These are phyloP conservation scores for Dasysyrphus albostriatus DNA, from an alignment of 2,888 invertebrate genomes.

Conservation along the genomic window DNA sequence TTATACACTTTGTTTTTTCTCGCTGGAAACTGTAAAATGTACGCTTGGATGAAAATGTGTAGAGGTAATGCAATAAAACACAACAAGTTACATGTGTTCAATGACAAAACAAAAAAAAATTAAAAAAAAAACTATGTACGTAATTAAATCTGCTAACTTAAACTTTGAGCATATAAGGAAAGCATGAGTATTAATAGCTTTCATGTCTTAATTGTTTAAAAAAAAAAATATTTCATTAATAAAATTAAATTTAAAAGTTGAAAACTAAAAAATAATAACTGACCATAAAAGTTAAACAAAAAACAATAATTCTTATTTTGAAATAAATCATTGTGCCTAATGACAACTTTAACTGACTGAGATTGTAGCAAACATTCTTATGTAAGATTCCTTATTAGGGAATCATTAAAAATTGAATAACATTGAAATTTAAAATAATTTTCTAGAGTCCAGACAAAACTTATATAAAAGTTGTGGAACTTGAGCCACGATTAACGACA, in stretches of 20 bases:
- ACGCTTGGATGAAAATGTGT: constrained; percentile 44
- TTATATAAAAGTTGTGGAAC: constrained; percentile 92
- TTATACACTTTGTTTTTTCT: not conserved
- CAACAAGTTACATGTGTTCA: constrained; percentile 1
- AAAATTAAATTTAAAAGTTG: not conserved
- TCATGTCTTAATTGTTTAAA: not conserved
- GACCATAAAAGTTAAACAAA: not conserved
- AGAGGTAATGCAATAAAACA: not conserved
- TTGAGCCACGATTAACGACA: constrained; percentile 92
- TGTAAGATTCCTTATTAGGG: constrained; percentile 37
- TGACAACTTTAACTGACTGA: constrained; percentile 12
- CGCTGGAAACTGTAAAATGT: not conserved
- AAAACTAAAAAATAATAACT: not conserved
- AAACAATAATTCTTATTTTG: not conserved
- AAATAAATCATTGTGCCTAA: too few species aligned
- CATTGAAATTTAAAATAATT: constrained; percentile 69
- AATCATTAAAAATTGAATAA: constrained; percentile 32
- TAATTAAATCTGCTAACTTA: not conserved
- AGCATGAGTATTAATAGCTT: not conserved
- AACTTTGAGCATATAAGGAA: not conserved
- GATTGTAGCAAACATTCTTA: constrained; percentile 65
- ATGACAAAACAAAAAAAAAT: not conserved
- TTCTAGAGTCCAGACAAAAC: constrained; percentile 92
- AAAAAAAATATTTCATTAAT: not conserved
- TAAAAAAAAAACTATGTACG: not conserved